Evolutionary conservation across 2,113 vertebrate species (phyloP).

Genomic region (Balaeniceps rex): DNA sequence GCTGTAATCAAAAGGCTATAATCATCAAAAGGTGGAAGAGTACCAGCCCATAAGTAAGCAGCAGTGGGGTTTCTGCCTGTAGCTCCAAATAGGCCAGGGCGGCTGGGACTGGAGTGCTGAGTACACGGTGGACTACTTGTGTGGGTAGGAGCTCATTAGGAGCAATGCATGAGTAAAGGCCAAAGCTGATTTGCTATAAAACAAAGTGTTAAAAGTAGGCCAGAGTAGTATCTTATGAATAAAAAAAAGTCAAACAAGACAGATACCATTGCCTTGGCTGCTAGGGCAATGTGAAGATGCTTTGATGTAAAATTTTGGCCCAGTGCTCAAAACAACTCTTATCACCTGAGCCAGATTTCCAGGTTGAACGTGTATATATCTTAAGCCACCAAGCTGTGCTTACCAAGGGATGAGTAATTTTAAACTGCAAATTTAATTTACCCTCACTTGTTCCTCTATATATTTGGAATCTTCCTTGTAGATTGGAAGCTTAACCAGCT

Average conservation of each 20-base stretch:
- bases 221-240: background rate
- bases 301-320: background rate
- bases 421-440: background rate
- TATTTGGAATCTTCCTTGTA: background rate
- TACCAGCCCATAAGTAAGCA: background rate
- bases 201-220: background rate
- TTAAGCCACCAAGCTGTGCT: background rate
- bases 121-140: background rate
- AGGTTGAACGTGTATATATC: background rate
- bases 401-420: background rate
- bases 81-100: background rate
- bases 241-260: background rate
- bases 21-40: constrained; percentile 22
- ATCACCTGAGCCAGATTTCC: background rate
- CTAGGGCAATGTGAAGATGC: background rate
- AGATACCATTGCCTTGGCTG: background rate
- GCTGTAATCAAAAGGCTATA: constrained; percentile 4
- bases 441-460: background rate
- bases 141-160: background rate
- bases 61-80: background rate
- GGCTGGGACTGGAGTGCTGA: background rate
- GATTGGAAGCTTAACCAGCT: background rate
- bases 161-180: background rate
- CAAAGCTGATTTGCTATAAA: background rate
- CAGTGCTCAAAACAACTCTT: background rate